Evolutionary conservation across 2,113 vertebrate species (phyloP).

Genomic region (Excalfactoria chinensis): DNA sequence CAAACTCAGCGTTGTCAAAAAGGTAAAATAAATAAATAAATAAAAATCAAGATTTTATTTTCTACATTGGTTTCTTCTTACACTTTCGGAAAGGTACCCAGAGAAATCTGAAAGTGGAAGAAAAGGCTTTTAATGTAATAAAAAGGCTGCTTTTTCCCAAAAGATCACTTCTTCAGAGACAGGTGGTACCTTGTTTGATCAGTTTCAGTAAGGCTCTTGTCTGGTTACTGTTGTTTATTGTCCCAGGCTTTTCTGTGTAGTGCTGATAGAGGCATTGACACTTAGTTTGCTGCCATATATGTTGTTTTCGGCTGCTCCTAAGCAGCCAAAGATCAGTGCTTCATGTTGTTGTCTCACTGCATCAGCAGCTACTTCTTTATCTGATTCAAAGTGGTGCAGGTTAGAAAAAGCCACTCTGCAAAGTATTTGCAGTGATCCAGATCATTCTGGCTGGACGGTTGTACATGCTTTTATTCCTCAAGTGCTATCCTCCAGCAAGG

Average conservation of each 20-base stretch:
- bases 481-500: fast-evolving
- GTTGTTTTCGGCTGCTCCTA: background rate
- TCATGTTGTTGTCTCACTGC: background rate
- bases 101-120: background rate
- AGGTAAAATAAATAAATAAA: slow-evolving; percentile 75
- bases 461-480: fast-evolving
- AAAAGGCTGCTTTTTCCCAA: background rate
- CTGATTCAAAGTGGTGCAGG: background rate
- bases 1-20: slow-evolving; percentile 88
- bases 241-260: background rate
- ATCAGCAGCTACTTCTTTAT: background rate
- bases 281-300: background rate
- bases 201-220: background rate
- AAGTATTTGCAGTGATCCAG: background rate
- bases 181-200: background rate
- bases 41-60: background rate
- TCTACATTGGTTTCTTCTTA: background rate
- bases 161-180: background rate
- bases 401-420: background rate
- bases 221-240: background rate
- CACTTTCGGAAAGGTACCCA: background rate
- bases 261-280: background rate
- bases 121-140: background rate
- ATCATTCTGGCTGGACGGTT: background rate
- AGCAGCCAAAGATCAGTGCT: background rate